Evolutionary conservation across 2,797 vertebrate species (phyloP), one percentile per base, ranked within the genome.

Genomic region (Dicrostonyx torquatus): DNA sequence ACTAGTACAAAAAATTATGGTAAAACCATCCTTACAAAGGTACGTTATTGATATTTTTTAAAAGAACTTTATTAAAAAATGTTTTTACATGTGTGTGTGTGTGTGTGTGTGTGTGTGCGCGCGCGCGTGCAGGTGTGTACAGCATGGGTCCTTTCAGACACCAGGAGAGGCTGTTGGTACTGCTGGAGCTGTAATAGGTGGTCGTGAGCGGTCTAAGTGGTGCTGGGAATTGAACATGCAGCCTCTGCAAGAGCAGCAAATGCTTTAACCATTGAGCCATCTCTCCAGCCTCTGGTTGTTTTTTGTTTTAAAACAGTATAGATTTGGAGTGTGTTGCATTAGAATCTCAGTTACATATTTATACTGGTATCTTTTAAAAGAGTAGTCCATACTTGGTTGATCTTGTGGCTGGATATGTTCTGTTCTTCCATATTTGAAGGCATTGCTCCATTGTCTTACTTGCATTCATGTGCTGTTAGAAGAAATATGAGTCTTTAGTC

Each of bases 11-110:
- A 99, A 98, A 99, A 99, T 98, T 99, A 99, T 10, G 99, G 99
- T 91, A 99, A 99, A 98, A 99, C 99, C 92, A 99, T 99, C 97
- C 99, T 99, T 60, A 99, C 99, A 87, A 99, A 99, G 99, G 99
- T 99, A 98, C 12, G 95, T 96, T 82, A 90, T 82, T 87, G 29
- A 73, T 95, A 89, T 96, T 88, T 88, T 88, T 31, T 68, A 92
- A 95, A 43, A 29, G 4, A 70, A 26, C 40, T 60, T 73, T 45
- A 34, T 66, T 15, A n/a, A 62, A 24, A 64, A 62, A 22, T 22
- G 31, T 34, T 83, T 64, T 62, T 79, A 55, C 11, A 1, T 78
- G n/a, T n/a, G 18, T 22, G 14, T 77, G 14, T 34, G 75, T 34
- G 3, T 26, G 3, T 29, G 20, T 12, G 20, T 24, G 22, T 24